These are phyloP conservation scores for Aphelinus certus DNA, from an alignment of 1,140 invertebrate genomes.

Conservation along the genomic window DNA sequence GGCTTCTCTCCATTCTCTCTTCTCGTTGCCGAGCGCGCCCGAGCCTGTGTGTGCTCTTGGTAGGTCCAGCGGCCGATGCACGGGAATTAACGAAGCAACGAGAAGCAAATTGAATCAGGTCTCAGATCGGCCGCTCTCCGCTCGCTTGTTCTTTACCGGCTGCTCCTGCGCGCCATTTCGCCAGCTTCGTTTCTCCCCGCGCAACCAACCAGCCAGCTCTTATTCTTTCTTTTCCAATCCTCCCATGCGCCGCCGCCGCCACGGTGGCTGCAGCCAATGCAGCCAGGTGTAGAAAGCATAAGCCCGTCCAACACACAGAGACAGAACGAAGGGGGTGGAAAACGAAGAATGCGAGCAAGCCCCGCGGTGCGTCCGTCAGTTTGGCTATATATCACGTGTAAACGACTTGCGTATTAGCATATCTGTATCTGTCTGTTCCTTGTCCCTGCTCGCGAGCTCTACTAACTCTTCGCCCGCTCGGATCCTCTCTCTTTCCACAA, in stretches of 20 bases:
- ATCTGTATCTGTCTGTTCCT: constrained; percentile 57
- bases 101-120: constrained; percentile 38
- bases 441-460: constrained; percentile 34
- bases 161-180: constrained; percentile 42
- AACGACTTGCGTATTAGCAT: constrained; percentile 59
- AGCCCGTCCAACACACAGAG: background rate
- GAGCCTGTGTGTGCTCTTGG: background rate
- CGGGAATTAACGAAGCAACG: constrained; percentile 29
- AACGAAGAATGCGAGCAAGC: constrained; percentile 29
- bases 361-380: constrained; percentile 51
- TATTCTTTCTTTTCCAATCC: background rate
- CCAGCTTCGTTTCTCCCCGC: constrained; percentile 31
- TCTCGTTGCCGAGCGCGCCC: too few relatives aligned
- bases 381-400: constrained; percentile 58
- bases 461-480: constrained; percentile 27
- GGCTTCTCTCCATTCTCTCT: constrained; percentile 4
- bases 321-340: constrained; percentile 16
- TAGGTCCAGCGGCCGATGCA: background rate
- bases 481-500: background rate
- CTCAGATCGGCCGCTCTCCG: constrained; percentile 16
- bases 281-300: constrained; percentile 15
- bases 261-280: background rate
- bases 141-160: constrained; percentile 22
- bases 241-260: background rate
- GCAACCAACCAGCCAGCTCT: too few relatives aligned